Evolutionary conservation across 2,888 invertebrate genomes (phyloP), one percentile per base, ranked within the genome.

Genomic region (Lampropteryx suffumata): DNA sequence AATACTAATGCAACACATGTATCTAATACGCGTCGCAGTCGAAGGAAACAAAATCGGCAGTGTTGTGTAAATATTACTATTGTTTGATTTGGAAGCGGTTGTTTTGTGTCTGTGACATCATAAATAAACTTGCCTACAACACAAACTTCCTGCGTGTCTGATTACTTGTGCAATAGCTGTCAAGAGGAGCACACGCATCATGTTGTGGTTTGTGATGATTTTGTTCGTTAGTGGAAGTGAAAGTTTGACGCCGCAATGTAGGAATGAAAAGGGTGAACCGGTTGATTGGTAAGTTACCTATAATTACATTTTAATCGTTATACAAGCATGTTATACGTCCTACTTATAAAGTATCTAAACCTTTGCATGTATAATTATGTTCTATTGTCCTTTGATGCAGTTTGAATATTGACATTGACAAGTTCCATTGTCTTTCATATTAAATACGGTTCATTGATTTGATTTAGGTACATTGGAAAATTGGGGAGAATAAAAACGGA

Each of bases 261-360:
- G 88, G 59, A 93, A 94, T 80, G 94, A 94, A 70, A 87, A 89
- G 56, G 93, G 94, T 45, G 87, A 92, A 48, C 80, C 91, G 8
- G 93, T 95, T 6, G 95, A 95, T 79, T 95, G 95, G 95, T 95
- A 82, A 91, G 89, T 78, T 50, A 42, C 57, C 60, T 54, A 32
- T 6, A 17, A 32, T 12, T 27, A 7, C 24, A 24, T 24, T 21
- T 35, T 21, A n/a, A n/a, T n/a, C n/a, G n/a, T n/a, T n/a, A n/a
- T n/a, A n/a, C n/a, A n/a, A n/a, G n/a, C n/a, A n/a, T n/a, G n/a
- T n/a, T n/a, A n/a, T n/a, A n/a, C n/a, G n/a, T n/a, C n/a, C n/a
- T n/a, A n/a, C n/a, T n/a, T n/a, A n/a, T n/a, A n/a, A n/a, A n/a
- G n/a, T n/a, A n/a, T n/a, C n/a, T n/a, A n/a, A n/a, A n/a, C n/a